Percentiles rank a stretch among this genome's conserved stretches.
phyloP scores from a whole-genome alignment of 2,113 vertebrate genomes.

The Cisticola juncidis region DNA sequence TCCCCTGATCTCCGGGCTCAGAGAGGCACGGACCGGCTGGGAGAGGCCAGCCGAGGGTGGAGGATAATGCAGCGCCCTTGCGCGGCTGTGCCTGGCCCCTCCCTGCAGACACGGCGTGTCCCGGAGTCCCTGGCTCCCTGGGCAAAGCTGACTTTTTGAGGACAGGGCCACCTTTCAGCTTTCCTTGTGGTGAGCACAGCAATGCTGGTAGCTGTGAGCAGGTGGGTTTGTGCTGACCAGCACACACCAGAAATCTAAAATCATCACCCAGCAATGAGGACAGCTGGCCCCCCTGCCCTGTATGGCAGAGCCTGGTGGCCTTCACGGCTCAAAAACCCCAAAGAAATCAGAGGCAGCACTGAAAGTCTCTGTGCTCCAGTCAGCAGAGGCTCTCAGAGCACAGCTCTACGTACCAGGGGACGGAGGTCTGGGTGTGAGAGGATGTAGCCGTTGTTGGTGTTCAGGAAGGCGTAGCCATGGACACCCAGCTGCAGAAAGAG shows the following conservation, averaged over 20 bases:
- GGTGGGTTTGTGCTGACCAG: neutral
- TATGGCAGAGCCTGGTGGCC: neutral
- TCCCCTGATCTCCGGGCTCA: neutral
- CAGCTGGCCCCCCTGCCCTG: neutral
- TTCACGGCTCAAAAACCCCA: neutral
- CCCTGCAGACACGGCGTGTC: fast-evolving
- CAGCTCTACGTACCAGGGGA: conserved; percentile 83
- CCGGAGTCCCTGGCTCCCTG: neutral
- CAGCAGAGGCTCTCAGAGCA: neutral
- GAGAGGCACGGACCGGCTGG: neutral
- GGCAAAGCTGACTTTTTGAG: neutral
- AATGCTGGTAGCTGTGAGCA: fast-evolving
- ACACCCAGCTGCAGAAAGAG: conserved; percentile 83
- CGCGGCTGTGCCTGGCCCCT: neutral
- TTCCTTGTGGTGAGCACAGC: neutral
- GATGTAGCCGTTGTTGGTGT: conserved; percentile 96
- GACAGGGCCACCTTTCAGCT: neutral
- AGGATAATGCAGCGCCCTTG: neutral
- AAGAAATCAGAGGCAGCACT: neutral
- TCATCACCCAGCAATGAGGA: fast-evolving
- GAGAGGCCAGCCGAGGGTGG: neutral
- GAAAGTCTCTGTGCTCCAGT: neutral
- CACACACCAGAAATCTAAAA: neutral
- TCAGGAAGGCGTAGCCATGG: conserved; percentile 92
- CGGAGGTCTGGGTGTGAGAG: conserved; percentile 94